Conservation (phyloP, 2,888 invertebrate species). For the Dryomyza anilis region DNA sequence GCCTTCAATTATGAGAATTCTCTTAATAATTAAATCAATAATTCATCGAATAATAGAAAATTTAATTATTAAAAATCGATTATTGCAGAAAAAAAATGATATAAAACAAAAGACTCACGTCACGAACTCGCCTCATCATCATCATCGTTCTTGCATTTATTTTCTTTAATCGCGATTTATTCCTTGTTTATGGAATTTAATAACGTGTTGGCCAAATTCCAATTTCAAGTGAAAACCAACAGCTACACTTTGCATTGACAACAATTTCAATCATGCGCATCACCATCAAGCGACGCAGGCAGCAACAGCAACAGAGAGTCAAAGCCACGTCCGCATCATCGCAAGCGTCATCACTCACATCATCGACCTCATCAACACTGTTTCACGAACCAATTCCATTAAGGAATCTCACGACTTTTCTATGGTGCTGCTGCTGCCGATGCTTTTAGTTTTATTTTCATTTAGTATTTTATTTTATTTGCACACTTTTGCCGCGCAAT, state of each 20-base stretch:
- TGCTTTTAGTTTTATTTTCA: conserved; percentile 4
- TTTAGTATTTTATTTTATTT: conserved; percentile 12
- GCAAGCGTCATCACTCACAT: conserved; percentile 38
- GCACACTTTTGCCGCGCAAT: conserved; percentile 32
- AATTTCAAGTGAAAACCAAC: background rate
- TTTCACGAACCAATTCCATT: conserved; percentile 46
- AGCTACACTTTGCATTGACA: conserved; percentile 3
- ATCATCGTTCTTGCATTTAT: background rate
- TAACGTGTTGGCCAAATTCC: background rate
- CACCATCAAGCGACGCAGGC: background rate
- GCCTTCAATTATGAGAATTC: too few species aligned
- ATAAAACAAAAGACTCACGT: conserved; percentile 1
- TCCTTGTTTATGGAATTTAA: background rate
- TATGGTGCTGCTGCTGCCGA: conserved; percentile 30
- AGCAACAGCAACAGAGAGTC: background rate
- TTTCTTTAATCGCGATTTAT: too few species aligned
- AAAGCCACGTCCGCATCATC: conserved; percentile 28
- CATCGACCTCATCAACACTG: conserved; percentile 46
- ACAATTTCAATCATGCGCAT: conserved; percentile 8
- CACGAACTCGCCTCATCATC: background rate
- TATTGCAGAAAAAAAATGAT: background rate
- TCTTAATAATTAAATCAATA: too few species aligned
- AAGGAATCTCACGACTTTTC: conserved; percentile 45
- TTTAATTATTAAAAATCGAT: too few species aligned
- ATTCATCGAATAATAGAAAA: too few species aligned